Percentiles rank a stretch among this genome's conserved stretches.
Conservation (phyloP, 2,797 vertebrate genomes). For the Melanotaenia nigrans region DNA sequence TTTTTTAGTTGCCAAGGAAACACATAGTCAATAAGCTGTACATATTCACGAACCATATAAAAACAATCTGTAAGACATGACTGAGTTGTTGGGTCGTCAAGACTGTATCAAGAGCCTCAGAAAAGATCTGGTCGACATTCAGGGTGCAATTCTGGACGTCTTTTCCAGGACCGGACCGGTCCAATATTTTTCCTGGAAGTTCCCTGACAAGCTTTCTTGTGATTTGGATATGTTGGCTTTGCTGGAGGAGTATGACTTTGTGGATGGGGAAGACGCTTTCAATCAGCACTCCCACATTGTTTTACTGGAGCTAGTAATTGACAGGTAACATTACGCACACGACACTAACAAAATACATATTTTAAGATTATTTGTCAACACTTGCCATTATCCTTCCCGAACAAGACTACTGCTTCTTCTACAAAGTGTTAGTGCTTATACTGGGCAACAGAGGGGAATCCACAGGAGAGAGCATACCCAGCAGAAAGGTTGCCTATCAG, state of each 20-base stretch:
- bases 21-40: conserved; percentile 49
- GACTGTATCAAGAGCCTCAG: conserved; percentile 89
- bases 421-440: conserved; percentile 88
- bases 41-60: background rate
- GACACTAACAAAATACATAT: background rate
- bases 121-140: conserved; percentile 89
- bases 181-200: conserved; percentile 91
- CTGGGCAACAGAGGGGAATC: conserved; percentile 72
- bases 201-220: conserved; percentile 89
- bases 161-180: conserved; percentile 88
- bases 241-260: conserved; percentile 89
- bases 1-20: conserved; percentile 68
- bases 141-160: conserved; percentile 87
- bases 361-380: background rate
- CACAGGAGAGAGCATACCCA: conserved; percentile 30
- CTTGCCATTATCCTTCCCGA: background rate
- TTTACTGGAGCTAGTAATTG: conserved; percentile 90
- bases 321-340: conserved; percentile 83
- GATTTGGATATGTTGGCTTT: conserved; percentile 87
- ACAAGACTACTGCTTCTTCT: conserved; percentile 91
- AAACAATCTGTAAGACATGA: conserved; percentile 74
- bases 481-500: conserved; percentile 81
- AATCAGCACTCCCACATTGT: conserved; percentile 90
- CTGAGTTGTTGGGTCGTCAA: conserved; percentile 82
- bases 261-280: conserved; percentile 86